Conservation (phyloP, 1,140 invertebrate genomes). For the Neodiprion pinetum region DNA sequence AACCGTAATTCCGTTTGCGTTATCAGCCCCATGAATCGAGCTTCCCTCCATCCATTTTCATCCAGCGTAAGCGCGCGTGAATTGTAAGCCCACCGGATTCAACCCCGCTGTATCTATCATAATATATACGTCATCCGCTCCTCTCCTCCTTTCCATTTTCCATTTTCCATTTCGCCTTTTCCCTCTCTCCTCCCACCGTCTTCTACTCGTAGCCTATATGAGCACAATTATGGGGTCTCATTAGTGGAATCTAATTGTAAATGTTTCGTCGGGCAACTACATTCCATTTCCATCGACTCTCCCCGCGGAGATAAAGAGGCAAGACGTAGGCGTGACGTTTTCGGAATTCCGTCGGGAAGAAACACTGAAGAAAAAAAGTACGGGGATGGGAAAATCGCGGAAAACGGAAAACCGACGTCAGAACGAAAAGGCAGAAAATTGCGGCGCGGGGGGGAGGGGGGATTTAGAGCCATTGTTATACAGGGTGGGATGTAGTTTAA, state of each 20-base stretch:
- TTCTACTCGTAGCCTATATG: neutral
- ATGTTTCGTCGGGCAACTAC: slow-evolving; percentile 1
- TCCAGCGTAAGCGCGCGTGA: neutral
- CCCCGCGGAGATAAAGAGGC: too few species aligned
- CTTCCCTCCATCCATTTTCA: too few species aligned
- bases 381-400: neutral
- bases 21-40: too few species aligned
- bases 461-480: neutral
- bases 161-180: slow-evolving; percentile 16
- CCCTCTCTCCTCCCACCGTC: neutral
- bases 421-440: neutral
- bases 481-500: neutral
- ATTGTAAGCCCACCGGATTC: neutral
- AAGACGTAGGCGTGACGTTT: neutral
- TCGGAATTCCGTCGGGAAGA: neutral
- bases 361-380: neutral
- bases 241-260: too few species aligned
- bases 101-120: too few species aligned
- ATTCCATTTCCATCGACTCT: neutral
- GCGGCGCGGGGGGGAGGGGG: too few species aligned
- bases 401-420: too few species aligned
- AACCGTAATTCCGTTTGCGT: too few species aligned
- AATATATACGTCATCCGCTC: neutral
- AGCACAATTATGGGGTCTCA: too few species aligned
- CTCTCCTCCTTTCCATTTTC: neutral